Evolutionary conservation across 2,113 vertebrate genomes (phyloP).

Genomic region (Muntiacus muntjak): DNA sequence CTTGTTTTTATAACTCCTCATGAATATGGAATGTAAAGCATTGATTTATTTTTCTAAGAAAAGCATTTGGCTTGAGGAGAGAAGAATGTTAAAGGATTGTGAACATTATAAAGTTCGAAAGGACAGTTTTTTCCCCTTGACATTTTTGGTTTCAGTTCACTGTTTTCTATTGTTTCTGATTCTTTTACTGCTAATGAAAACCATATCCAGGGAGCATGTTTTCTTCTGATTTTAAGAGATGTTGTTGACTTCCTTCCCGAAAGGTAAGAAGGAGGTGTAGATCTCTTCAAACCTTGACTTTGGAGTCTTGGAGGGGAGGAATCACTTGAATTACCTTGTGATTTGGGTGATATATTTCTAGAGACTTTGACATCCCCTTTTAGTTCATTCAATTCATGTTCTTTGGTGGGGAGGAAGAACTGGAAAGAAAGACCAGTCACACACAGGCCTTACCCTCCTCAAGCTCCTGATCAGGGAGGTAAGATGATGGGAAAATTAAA

Average conservation of each 20-base stretch:
- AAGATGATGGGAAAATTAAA: background rate
- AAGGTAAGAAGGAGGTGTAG: background rate
- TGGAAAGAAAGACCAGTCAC: background rate
- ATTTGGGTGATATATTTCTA: background rate
- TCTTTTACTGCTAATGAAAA: conserved; percentile 38
- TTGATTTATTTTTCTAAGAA: conserved; percentile 35
- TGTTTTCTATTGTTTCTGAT: conserved; percentile 22
- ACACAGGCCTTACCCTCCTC: background rate
- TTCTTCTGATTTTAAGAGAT: conserved; percentile 14
- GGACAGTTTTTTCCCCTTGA: background rate
- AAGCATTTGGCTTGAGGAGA: conserved; percentile 31
- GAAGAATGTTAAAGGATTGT: background rate
- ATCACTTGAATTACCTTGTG: background rate
- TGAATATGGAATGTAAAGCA: conserved; percentile 13
- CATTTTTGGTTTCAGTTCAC: background rate
- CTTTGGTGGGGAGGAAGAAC: background rate
- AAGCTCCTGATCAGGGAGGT: background rate
- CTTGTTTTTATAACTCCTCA: conserved; percentile 45
- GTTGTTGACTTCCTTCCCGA: background rate
- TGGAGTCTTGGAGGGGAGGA: background rate
- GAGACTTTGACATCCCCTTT: background rate
- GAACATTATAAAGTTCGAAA: background rate
- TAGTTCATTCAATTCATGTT: background rate
- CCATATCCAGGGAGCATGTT: background rate
- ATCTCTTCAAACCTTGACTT: background rate